These are phyloP conservation scores for Oceanodroma tethys DNA, from an alignment of 2,113 vertebrate species.

Conservation along the genomic window DNA sequence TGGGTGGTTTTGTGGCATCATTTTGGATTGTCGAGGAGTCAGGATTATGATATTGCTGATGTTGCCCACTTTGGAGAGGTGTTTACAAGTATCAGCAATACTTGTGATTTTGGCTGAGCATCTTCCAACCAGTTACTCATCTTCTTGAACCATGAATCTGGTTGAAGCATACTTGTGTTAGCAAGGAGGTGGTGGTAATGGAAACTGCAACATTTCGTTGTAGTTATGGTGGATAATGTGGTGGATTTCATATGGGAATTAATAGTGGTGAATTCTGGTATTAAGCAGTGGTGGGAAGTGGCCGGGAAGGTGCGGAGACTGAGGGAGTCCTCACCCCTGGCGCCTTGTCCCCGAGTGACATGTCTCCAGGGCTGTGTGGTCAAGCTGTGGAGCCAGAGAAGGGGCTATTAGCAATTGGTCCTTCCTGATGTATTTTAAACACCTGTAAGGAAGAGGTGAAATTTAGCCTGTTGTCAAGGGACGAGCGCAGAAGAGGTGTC, in stretches of 20 bases:
- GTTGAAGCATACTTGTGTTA: background rate
- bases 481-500: fast-evolving
- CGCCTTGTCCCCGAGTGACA: fast-evolving
- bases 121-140: fast-evolving
- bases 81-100: background rate
- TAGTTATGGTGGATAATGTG: background rate
- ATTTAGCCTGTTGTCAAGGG: background rate
- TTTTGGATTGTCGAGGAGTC: background rate
- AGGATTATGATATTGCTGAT: background rate
- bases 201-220: fast-evolving
- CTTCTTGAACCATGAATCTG: fast-evolving
- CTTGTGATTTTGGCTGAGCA: background rate
- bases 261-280: background rate
- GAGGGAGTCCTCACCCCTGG: background rate
- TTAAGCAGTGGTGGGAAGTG: background rate
- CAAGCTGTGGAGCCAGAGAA: background rate
- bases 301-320: background rate
- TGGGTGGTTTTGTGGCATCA: background rate
- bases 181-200: background rate
- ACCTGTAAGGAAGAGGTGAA: background rate
- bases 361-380: background rate
- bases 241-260: background rate
- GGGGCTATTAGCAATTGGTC: background rate
- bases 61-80: background rate
- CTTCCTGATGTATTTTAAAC: fast-evolving